Base-by-base conservation (phyloP, 2,113 vertebrate species). In the Gila orcuttii region DNA sequence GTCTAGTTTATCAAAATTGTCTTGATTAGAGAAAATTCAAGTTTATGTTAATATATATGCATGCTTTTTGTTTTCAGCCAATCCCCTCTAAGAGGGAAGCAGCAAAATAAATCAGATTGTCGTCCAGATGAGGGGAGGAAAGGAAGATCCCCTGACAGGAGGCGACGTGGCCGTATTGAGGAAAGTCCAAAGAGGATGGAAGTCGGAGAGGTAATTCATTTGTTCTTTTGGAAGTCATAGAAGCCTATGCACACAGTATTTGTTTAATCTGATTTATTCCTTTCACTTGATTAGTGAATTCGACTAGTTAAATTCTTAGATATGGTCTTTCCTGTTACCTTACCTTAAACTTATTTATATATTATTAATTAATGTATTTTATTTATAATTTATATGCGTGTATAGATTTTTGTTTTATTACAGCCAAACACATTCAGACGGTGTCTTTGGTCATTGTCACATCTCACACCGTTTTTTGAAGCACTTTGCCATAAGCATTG, bases 81-180 rank as follows among this genome's bases (percentile, higher is more conserved):
- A 4, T 81, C 82, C 0, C 91, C 88, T 0, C 17, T 42, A 12
- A 92, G 81, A 64, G 90, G 92, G 36, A 89, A 83, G 2, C 91
- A 85, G 6, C 89, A 66, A 50, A 89, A 93, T 42, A 91, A 92
- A 66, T 69, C 86, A 7, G 76, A 75, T 3, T 91, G 80, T 33
- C 90, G 73, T 47, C 12, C 64, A 1, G 92, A 89, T 9, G 91
- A 91, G 33, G 87, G 85, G 0, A 86, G 93, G 39, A 93, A 89
- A 62, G 92, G 90, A 1, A 86, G 91, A 78, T 93, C 94, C 0
- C 91, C 93, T 2, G 93, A 92, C 15, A 89, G 91, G 59, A 92
- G 91, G 83, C 85, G 89, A 2, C 85, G 79, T 0, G 91, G 83
- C 2, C 75, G 80, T 7, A 90, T 91, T 69, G 91, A 92, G 11